Evolutionary conservation across 2,113 vertebrate species (phyloP), one percentile per base, ranked within the genome.

Genomic region (Sinocyclocheilus anophthalmus): DNA sequence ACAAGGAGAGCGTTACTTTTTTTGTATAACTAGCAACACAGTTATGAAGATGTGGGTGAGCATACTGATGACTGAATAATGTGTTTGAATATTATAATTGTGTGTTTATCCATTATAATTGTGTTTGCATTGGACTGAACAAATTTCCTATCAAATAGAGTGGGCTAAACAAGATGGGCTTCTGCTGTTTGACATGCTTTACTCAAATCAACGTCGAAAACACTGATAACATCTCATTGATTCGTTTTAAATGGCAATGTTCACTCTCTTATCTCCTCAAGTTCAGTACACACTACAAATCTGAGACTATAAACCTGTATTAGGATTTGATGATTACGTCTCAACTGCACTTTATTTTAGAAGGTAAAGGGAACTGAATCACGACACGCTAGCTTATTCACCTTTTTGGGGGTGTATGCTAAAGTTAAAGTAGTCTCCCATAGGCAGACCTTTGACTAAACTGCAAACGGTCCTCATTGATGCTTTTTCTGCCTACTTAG

Each of bases 51-150:
- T 81, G 55, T 78, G 57, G 45, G 37, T 76, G 24, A 76, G 75
- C 48, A 55, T 57, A 77, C 63, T 9, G 45, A 84, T 84, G 84
- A 83, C 30, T 33, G 30, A 87, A 67, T 67, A 72, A 89, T 82
- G 48, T 82, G 30, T 78, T 65, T 82, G 84, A 26, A 61, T 85
- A 88, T 84, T 72, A 79, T 84, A 84, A 87, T 80, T 87, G 70
- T 37, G n/a, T 80, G 69, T 87, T 86, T 87, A 84, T 70, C 30
- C 24, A 70, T 33, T 70, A 82, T 70, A 82, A 82, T 70, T 82
- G 63, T 50, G 86, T 86, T 82, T 86, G 39, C 50, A 85, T 42
- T 83, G 65, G 80, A 55, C 67, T 30, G 50, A 84, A 67, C 37
- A 84, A 3, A 16, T 81, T 42, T 65, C 26, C 50, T 77, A 20